A percentile compares a stretch with the other conserved stretches of the same genome.
phyloP scores from a whole-genome alignment of 2,888 invertebrate genomes.

The Diplazon laetatorius region DNA sequence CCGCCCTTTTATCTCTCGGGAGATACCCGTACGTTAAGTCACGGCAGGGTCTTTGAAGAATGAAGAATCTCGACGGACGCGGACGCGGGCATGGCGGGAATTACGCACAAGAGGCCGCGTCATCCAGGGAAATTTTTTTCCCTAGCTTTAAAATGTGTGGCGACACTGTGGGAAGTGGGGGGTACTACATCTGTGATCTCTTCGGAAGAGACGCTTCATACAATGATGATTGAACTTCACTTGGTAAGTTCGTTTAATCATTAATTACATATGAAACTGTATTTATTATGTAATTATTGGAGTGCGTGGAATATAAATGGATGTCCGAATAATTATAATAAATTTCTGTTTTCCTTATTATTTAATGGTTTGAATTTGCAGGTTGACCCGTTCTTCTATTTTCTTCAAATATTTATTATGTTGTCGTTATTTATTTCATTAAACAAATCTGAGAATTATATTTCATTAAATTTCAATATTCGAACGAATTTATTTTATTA shows the following conservation, averaged over 20 bases:
- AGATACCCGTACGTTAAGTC: slow-evolving; percentile 28
- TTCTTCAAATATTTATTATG: too few relatives aligned
- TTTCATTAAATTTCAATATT: too few relatives aligned
- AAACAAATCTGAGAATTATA: too few relatives aligned
- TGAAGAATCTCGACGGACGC: slow-evolving; percentile 6
- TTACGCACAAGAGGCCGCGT: background rate
- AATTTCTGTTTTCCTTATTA: too few relatives aligned
- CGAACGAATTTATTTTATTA: too few relatives aligned
- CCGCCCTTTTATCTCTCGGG: slow-evolving; percentile 28
- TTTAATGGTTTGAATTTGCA: too few relatives aligned
- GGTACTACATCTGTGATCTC: slow-evolving; percentile 26
- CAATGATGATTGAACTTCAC: background rate
- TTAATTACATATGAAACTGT: too few relatives aligned
- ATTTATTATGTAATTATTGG: too few relatives aligned
- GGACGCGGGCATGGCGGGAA: background rate
- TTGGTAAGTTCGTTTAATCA: slow-evolving; percentile 10
- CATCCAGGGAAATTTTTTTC: background rate
- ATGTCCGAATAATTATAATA: too few relatives aligned
- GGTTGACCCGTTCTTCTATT: too few relatives aligned
- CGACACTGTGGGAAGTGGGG: slow-evolving; percentile 20
- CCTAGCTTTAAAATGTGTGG: slow-evolving; percentile 22
- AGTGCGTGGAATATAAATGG: too few relatives aligned
- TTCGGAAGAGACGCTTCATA: slow-evolving; percentile 1
- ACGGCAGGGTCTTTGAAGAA: slow-evolving; percentile 42
- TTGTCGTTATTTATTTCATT: too few relatives aligned